Percentiles rank a stretch among this genome's conserved stretches.
Evolutionary conservation across 2,888 invertebrate genomes (phyloP).

Genomic region (Schrankia costaestrigalis): DNA sequence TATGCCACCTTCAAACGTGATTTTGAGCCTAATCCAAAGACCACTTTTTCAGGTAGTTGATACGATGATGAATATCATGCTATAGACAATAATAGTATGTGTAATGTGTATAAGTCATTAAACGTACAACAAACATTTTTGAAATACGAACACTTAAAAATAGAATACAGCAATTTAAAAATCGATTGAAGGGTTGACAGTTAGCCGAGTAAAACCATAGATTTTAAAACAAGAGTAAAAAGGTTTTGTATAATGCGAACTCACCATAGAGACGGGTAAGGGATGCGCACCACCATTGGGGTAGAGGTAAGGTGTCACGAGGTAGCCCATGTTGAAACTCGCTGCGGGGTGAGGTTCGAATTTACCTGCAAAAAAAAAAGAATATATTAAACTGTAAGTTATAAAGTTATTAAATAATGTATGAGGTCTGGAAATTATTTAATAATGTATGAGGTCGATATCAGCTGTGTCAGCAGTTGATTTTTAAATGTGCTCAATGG

Average conservation of each 20-base stretch:
- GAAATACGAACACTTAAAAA: slow-evolving; percentile 4
- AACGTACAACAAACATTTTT: background rate
- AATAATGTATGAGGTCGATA: too few species aligned
- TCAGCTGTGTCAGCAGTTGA: too few species aligned
- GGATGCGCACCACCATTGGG: slow-evolving; percentile 91
- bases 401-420: background rate
- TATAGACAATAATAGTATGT: background rate
- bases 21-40: too few species aligned
- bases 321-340: slow-evolving; percentile 95
- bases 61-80: too few species aligned
- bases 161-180: slow-evolving; percentile 7
- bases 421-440: too few species aligned
- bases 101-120: background rate
- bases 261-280: slow-evolving; percentile 94
- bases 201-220: too few species aligned
- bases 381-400: background rate
- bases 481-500: too few species aligned
- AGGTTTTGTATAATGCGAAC: slow-evolving; percentile 58
- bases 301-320: slow-evolving; percentile 94
- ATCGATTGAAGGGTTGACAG: slow-evolving; percentile 21
- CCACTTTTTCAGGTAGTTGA: too few species aligned
- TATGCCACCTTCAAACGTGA: too few species aligned
- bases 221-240: too few species aligned
- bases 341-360: slow-evolving; percentile 90
- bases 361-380: slow-evolving; percentile 82